phyloP scores from a whole-genome alignment of 2,888 invertebrate species.

The Malacosoma neustria region DNA sequence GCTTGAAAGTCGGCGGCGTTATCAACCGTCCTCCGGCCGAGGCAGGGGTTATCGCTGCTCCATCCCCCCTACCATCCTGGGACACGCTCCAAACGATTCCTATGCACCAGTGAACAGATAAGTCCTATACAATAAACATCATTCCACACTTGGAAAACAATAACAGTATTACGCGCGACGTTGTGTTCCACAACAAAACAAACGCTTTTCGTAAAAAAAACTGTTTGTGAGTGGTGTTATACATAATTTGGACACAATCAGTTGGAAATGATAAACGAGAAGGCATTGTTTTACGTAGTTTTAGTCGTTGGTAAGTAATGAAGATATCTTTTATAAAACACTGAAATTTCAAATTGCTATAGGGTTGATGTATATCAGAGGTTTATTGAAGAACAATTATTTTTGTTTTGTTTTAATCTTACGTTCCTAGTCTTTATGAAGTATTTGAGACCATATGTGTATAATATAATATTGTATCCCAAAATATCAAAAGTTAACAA shows the following conservation, averaged over 20 bases:
- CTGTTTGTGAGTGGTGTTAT: conserved; percentile 18
- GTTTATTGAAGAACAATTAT: no score
- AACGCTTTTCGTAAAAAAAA: neutral
- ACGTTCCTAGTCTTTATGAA: no score
- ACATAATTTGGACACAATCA: conserved; percentile 35
- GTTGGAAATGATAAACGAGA: conserved; percentile 65
- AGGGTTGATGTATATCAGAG: no score
- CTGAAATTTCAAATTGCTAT: no score
- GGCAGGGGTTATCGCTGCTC: conserved; percentile 57
- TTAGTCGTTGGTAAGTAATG: conserved; percentile 53
- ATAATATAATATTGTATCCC: no score
- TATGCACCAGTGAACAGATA: conserved; percentile 57
- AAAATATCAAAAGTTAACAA: no score
- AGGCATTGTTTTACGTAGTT: conserved; percentile 49
- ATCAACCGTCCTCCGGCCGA: conserved; percentile 53
- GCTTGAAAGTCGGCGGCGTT: conserved; percentile 54
- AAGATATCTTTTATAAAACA: conserved; percentile 2
- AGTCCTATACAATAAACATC: conserved; percentile 43
- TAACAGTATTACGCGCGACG: conserved; percentile 15
- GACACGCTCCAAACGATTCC: conserved; percentile 29
- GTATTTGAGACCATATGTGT: no score
- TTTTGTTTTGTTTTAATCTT: no score
- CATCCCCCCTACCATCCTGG: conserved; percentile 34
- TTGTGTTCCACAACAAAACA: neutral
- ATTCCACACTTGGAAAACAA: conserved; percentile 17